Conservation (phyloP, 1,140 invertebrate genomes). For the Oncopeltus fasciatus region DNA sequence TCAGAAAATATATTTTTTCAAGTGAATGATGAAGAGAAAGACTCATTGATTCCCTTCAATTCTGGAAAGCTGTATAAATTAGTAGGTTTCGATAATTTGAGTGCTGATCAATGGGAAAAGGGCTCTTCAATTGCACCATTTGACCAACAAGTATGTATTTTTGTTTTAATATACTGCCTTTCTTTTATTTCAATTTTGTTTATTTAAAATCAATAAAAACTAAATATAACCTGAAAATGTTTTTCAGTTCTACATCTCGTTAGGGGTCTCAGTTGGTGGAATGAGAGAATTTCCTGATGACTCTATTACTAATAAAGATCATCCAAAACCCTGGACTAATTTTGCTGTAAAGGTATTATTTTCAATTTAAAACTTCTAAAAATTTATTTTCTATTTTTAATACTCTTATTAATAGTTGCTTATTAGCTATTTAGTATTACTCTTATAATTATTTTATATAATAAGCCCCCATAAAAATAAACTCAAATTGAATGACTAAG, state of each 20-base stretch:
- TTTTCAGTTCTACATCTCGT: slow-evolving; percentile 34
- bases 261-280: slow-evolving; percentile 41
- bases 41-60: neutral
- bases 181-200: neutral
- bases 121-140: slow-evolving; percentile 33
- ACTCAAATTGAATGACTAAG: neutral
- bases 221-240: neutral
- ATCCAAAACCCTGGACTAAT: slow-evolving; percentile 14
- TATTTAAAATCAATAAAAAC: neutral
- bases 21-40: slow-evolving; percentile 11
- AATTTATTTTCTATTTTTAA: neutral
- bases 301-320: neutral
- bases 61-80: neutral
- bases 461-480: no score
- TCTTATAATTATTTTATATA: no score
- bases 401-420: neutral
- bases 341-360: slow-evolving; percentile 13
- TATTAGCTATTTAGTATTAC: neutral
- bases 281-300: slow-evolving; percentile 36
- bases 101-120: neutral
- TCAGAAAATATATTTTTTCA: slow-evolving; percentile 18
- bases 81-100: slow-evolving; percentile 11
- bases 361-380: neutral
- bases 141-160: slow-evolving; percentile 32
- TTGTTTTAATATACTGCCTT: neutral